Conservation (phyloP, 2,797 vertebrate species). For the Hybognathus amarus region DNA sequence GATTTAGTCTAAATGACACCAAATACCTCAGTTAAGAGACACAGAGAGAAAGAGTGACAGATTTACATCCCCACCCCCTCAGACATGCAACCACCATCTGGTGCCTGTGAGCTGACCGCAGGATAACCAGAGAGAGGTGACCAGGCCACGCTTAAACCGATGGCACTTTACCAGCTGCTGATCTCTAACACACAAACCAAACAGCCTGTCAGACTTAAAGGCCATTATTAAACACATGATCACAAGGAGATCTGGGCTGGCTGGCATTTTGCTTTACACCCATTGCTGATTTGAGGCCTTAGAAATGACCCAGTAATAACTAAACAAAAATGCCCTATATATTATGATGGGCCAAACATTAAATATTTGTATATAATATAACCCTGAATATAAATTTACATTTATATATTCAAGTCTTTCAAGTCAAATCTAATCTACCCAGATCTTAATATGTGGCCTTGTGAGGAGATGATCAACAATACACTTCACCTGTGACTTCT, state of each 20-base stretch:
- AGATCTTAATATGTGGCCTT: too few relatives aligned
- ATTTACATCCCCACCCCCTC: conserved; percentile 75
- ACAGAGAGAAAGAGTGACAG: conserved; percentile 19
- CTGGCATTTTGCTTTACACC: background rate
- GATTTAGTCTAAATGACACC: conserved; percentile 17
- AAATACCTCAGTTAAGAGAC: conserved; percentile 22
- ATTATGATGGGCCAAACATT: background rate
- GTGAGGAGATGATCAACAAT: background rate
- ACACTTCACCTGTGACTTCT: background rate
- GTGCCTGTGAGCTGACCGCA: conserved; percentile 71
- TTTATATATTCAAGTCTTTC: background rate
- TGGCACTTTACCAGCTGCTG: conserved; percentile 48
- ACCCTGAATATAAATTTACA: background rate
- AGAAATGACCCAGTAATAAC: background rate
- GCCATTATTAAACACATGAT: conserved; percentile 10
- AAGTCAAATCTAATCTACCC: too few relatives aligned
- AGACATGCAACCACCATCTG: conserved; percentile 80
- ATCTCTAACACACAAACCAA: conserved; percentile 57
- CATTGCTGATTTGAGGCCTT: background rate
- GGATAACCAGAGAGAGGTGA: conserved; percentile 73
- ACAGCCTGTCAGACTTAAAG: conserved; percentile 23
- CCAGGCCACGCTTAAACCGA: conserved; percentile 62
- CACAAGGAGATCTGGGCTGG: background rate
- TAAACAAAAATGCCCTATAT: background rate
- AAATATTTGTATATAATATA: background rate